Evolutionary conservation across 2,888 invertebrate genomes (phyloP), one percentile per base, ranked within the genome.

Genomic region (Fragum fragum): DNA sequence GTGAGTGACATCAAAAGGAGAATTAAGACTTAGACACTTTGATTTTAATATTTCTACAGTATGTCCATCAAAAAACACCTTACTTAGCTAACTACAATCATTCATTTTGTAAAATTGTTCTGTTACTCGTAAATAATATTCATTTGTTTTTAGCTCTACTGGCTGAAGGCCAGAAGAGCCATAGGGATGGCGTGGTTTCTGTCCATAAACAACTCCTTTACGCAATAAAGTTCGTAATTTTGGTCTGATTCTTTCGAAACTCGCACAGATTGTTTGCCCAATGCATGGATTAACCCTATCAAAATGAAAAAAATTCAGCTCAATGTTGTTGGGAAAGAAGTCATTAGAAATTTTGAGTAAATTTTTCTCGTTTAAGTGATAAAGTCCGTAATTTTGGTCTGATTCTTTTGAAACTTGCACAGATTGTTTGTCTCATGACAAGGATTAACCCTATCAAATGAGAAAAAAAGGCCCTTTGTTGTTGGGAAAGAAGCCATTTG

Each of bases 371-470:
- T 53, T 53, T 18, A 53, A 7, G 14, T 3, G n/a, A 53, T 53
- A 18, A 53, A 53, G 53, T 53, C 7, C 14, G n/a, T 23, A 5
- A 23, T 53, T 9, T 18, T 53, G 53, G 23, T 52, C 6, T 21
- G 14, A 3, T 53, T 53, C 53, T 53, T 53, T 53, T 53, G 53
- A 53, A 53, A 53, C 53, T 53, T 53, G 53, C 53, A 53, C 23
- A 53, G 53, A 53, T 53, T 53, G 53, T 53, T 53, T 53, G 53
- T 53, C 53, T 53, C 53, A 53, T 53, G 18, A 53, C 53, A 53
- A 53, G 23, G n/a, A 53, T 53, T 53, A 53, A 53, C n/a, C 53
- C 53, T 53, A 53, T 53, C n/a, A 53, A 53, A 53, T 53, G 53
- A 53, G n/a, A 14, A 53, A 14, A 53, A 53, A 18, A 1, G n/a